phyloP scores from a whole-genome alignment of 2,888 invertebrate genomes.

The Bimastos eiseni region DNA sequence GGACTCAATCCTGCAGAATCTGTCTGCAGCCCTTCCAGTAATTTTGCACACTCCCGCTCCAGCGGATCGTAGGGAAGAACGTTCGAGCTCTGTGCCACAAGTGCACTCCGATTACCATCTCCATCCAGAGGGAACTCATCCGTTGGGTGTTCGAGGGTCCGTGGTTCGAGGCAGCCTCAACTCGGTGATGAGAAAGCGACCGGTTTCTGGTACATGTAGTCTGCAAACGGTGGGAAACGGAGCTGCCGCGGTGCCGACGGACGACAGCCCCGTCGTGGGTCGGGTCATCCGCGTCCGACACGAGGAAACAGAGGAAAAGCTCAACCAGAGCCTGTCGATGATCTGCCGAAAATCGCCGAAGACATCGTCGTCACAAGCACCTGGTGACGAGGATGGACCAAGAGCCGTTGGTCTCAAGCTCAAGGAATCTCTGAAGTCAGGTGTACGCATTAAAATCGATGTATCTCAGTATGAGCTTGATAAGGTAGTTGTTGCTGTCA shows the following conservation, averaged over 20 bases:
- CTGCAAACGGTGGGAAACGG: neutral
- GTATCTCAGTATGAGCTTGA: constrained; percentile 14
- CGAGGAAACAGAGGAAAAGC: constrained; percentile 24
- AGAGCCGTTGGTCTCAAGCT: constrained; percentile 13
- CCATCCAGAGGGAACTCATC: neutral
- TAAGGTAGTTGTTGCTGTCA: constrained; percentile 27
- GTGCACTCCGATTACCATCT: neutral
- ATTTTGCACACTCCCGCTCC: neutral
- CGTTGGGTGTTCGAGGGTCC: neutral
- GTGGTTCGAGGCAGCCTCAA: neutral
- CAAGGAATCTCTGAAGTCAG: constrained; percentile 31
- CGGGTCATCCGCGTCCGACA: constrained; percentile 22
- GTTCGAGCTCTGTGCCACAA: neutral
- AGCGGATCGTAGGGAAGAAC: neutral
- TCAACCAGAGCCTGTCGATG: constrained; percentile 14
- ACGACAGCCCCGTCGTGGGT: neutral
- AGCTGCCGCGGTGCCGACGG: neutral
- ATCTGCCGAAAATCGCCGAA: constrained; percentile 30
- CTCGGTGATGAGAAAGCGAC: neutral
- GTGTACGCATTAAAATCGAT: constrained; percentile 27
- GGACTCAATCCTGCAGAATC: neutral
- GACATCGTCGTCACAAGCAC: neutral
- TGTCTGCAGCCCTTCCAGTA: neutral
- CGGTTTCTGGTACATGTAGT: neutral
- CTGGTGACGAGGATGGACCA: neutral